Evolutionary conservation across 1,140 invertebrate genomes (phyloP), one percentile per base, ranked within the genome.

Genomic region (Drosophila saltans): DNA sequence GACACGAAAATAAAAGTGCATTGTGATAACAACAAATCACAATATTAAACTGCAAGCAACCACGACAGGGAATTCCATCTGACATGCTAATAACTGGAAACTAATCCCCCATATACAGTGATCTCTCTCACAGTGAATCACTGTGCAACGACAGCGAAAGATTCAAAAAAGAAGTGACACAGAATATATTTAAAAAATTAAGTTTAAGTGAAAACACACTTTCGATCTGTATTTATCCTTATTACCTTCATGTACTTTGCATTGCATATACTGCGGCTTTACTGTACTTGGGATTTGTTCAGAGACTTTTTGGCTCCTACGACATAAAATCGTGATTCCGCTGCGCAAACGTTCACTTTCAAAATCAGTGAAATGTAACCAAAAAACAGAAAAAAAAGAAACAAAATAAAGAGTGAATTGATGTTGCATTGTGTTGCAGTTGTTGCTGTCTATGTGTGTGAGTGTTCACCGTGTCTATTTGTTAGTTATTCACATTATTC

Each of bases 291-390:
- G 28, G 16, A 21, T 7, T 5, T 43, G n/a, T 43, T 0, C 45
- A 52, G 45, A 52, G 45, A 52, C 45, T 52, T 52, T 52, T 52
- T 11, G 45, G 45, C 45, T 52, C 21, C 45, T 52, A 21, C 21
- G 28, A 70, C 71, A 81, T 71, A 75, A 75, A 83, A 68, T 86
- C 83, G 83, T 86, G 83, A 86, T 86, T 83, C 82, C 81, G 81
- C 81, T 85, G 81, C 81, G 69, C 69, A 63, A 76, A 75, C 84
- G 84, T 88, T 88, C 84, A 88, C 84, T 88, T 88, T 88, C 84
- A 88, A 89, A 88, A 88, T 89, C 83, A 90, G 85, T 90, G 84
- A 89, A 89, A 88, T 88, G 80, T 89, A 88, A 90, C 84, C 66
- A 69, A 86, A 78, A 82, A 75, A 67, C 24, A 7, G 55, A 61